Evolutionary conservation across 2,888 invertebrate species (phyloP).

Genomic region (Megaustenia siamemsis): DNA sequence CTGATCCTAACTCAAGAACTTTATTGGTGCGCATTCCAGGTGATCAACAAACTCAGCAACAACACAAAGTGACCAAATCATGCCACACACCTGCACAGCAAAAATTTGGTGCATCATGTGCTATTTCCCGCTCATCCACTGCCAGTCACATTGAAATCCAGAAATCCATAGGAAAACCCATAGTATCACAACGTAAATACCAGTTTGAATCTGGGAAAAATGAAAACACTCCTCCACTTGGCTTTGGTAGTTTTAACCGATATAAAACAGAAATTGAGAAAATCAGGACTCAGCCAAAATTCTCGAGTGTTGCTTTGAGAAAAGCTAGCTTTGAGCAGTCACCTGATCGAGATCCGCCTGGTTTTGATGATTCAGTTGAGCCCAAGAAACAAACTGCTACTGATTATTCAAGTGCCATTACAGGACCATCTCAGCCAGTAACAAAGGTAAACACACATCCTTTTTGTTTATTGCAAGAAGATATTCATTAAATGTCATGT

Average conservation of each 20-base stretch:
- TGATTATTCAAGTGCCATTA: conserved; percentile 2
- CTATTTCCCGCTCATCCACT: conserved; percentile 69
- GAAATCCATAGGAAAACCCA: conserved; percentile 54
- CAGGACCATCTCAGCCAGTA: conserved; percentile 44
- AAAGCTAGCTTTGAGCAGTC: conserved; percentile 77
- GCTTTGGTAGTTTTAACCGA: conserved; percentile 58
- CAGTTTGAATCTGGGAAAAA: conserved; percentile 70
- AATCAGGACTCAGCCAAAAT: conserved; percentile 80
- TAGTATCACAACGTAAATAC: conserved; percentile 72
- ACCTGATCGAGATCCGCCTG: conserved; percentile 59
- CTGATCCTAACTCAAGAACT: conserved; percentile 45
- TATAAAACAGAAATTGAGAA: conserved; percentile 74
- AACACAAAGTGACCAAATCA: not conserved
- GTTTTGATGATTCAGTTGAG: conserved; percentile 47
- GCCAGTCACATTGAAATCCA: conserved; percentile 68
- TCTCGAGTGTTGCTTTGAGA: conserved; percentile 75
- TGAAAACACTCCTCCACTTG: conserved; percentile 59
- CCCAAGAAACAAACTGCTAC: not conserved
- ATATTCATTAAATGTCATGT: too few relatives aligned
- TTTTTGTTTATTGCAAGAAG: not conserved
- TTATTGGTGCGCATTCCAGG: conserved; percentile 60
- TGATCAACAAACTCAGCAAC: conserved; percentile 39
- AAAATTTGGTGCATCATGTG: conserved; percentile 70
- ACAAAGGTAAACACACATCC: conserved; percentile 25
- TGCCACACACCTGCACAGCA: conserved; percentile 20